Percentiles rank a stretch among this genome's conserved stretches.
Conservation (phyloP, 2,797 vertebrate species). For the Luscinia luscinia region DNA sequence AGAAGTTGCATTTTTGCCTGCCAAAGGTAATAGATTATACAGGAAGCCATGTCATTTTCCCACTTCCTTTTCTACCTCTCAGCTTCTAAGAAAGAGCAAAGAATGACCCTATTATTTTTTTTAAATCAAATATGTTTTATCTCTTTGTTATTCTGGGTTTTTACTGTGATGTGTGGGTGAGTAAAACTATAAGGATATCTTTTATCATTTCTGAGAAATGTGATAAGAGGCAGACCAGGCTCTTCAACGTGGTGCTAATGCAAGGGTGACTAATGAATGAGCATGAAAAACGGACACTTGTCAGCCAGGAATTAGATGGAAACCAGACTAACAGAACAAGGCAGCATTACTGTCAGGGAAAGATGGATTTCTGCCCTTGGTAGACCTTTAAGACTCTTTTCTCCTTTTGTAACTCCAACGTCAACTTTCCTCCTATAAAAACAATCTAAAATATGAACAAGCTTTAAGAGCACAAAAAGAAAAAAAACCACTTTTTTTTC, state of each 20-base stretch:
- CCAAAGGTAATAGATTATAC: neutral
- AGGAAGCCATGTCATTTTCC: neutral
- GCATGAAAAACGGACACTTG: slow-evolving; percentile 73
- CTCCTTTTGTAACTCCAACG: neutral
- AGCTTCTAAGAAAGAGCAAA: neutral
- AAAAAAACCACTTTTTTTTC: fast-evolving
- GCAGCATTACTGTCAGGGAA: slow-evolving; percentile 60
- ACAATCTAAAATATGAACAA: slow-evolving; percentile 13
- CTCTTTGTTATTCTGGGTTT: neutral
- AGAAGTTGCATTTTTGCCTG: neutral
- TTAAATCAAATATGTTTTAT: slow-evolving; percentile 15
- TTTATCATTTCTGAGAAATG: slow-evolving; percentile 66
- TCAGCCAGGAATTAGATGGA: slow-evolving; percentile 74
- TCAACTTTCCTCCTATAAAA: slow-evolving; percentile 33
- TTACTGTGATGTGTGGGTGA: slow-evolving; percentile 1
- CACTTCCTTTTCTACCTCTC: slow-evolving; percentile 3
- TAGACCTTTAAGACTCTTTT: slow-evolving; percentile 60
- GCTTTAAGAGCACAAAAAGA: neutral
- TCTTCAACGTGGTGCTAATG: slow-evolving; percentile 59
- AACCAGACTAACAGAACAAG: slow-evolving; percentile 66
- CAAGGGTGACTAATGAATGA: slow-evolving; percentile 73
- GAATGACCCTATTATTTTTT: neutral
- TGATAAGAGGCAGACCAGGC: slow-evolving; percentile 57
- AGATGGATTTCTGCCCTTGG: slow-evolving; percentile 74
- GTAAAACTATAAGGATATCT: slow-evolving; percentile 45